Percentiles rank a stretch among this genome's conserved stretches.
Evolutionary conservation across 2,113 vertebrate genomes (phyloP).

Genomic region (Neodon shergylaensis): DNA sequence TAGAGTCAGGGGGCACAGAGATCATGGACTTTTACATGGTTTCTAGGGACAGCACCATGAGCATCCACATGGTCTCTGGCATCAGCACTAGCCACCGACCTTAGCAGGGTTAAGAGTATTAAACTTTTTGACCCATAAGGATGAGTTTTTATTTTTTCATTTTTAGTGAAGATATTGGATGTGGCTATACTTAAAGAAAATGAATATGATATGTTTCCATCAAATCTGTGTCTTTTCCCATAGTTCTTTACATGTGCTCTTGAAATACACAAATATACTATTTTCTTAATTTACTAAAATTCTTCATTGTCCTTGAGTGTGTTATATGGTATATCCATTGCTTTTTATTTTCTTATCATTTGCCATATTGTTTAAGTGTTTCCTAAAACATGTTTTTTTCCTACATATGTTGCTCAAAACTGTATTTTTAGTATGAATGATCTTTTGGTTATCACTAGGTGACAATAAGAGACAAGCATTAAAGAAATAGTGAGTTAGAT

Average conservation of each 20-base stretch:
- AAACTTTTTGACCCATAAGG: neutral
- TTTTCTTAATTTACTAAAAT: neutral
- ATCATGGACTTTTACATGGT: neutral
- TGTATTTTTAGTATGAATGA: slow-evolving; percentile 31
- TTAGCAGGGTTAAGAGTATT: neutral
- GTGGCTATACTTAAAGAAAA: neutral
- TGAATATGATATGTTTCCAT: neutral
- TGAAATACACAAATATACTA: neutral
- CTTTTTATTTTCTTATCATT: neutral
- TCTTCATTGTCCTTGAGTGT: neutral
- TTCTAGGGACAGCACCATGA: neutral
- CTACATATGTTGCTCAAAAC: neutral
- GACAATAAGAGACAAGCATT: neutral
- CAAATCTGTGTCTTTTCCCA: neutral
- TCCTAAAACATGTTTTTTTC: neutral
- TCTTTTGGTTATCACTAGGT: slow-evolving; percentile 16
- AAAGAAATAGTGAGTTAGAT: slow-evolving; percentile 41
- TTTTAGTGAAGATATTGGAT: neutral
- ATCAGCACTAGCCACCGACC: neutral
- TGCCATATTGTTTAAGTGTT: neutral
- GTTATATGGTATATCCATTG: neutral
- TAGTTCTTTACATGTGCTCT: neutral
- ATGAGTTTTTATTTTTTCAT: neutral
- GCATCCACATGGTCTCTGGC: neutral
- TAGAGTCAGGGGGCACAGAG: neutral